phyloP scores from a whole-genome alignment of 2,888 invertebrate species.

The Melikaiella ostensackeni region DNA sequence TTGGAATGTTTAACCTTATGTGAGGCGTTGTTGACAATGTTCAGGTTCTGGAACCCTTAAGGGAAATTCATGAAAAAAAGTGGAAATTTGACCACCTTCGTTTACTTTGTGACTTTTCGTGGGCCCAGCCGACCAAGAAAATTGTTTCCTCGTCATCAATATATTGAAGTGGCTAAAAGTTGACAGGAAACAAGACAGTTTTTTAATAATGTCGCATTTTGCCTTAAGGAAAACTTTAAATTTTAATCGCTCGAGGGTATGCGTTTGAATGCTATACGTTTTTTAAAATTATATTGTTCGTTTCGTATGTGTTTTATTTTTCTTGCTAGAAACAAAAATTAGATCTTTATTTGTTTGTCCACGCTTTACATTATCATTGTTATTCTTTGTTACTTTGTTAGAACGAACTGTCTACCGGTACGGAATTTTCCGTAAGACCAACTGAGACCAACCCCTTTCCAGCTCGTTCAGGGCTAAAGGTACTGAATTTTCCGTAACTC shows the following conservation, averaged over 20 bases:
- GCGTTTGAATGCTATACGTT: background rate
- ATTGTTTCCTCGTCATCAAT: no score
- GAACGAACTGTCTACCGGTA: no score
- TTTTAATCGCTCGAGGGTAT: constrained; percentile 12
- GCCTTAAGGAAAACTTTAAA: background rate
- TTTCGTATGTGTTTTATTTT: background rate
- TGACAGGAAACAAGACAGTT: background rate
- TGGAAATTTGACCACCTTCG: background rate
- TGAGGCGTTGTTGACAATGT: background rate
- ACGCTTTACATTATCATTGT: background rate
- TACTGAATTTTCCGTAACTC: no score
- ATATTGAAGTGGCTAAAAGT: background rate
- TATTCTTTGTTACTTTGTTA: no score
- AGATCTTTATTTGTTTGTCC: background rate
- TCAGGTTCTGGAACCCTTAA: background rate
- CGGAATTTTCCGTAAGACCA: no score
- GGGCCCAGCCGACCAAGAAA: no score
- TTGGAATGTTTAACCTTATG: background rate
- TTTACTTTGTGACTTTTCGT: background rate
- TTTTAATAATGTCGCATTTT: constrained; percentile 14
- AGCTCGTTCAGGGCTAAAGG: no score
- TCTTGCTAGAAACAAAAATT: background rate
- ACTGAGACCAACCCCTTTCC: no score
- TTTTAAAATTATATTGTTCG: background rate
- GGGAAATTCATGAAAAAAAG: background rate